phyloP scores from a whole-genome alignment of 2,888 invertebrate genomes.

The Willowsia nigromaculata region DNA sequence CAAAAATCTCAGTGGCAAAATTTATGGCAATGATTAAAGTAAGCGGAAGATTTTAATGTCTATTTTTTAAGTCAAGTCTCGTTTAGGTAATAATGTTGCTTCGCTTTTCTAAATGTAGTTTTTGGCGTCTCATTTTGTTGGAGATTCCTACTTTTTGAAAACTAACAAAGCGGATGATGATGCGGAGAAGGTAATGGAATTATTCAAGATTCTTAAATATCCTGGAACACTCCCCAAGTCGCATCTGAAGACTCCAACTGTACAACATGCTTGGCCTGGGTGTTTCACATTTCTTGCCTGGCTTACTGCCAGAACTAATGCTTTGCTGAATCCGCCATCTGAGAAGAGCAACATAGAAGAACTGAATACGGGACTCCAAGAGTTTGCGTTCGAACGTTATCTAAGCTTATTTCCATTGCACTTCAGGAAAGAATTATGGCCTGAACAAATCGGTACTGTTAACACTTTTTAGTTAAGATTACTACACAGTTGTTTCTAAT shows the following conservation, averaged over 20 bases:
- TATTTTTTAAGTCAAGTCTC: background rate
- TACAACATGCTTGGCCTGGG: conserved; percentile 52
- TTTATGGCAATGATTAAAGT: conserved; percentile 37
- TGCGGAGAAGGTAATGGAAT: conserved; percentile 36
- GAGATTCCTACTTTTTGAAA: background rate
- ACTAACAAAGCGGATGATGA: conserved; percentile 1
- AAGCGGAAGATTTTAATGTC: background rate
- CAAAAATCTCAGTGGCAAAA: background rate
- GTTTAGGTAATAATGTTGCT: too few species aligned
- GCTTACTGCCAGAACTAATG: conserved; percentile 4
- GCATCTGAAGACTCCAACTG: conserved; percentile 33
- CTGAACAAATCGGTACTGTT: background rate
- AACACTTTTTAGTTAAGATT: background rate
- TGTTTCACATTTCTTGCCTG: conserved; percentile 42
- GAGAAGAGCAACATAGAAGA: background rate
- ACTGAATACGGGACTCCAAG: background rate
- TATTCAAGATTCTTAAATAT: conserved; percentile 30
- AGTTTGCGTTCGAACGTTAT: conserved; percentile 31
- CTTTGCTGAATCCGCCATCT: background rate
- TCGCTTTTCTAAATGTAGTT: too few species aligned
- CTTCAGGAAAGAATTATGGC: background rate
- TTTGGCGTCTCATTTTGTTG: conserved; percentile 43
- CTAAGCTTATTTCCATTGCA: conserved; percentile 24
- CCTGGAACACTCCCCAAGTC: background rate
- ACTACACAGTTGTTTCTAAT: background rate